Evolutionary conservation across 2,113 vertebrate species (phyloP).

Genomic region (Eupsittula cactorum): DNA sequence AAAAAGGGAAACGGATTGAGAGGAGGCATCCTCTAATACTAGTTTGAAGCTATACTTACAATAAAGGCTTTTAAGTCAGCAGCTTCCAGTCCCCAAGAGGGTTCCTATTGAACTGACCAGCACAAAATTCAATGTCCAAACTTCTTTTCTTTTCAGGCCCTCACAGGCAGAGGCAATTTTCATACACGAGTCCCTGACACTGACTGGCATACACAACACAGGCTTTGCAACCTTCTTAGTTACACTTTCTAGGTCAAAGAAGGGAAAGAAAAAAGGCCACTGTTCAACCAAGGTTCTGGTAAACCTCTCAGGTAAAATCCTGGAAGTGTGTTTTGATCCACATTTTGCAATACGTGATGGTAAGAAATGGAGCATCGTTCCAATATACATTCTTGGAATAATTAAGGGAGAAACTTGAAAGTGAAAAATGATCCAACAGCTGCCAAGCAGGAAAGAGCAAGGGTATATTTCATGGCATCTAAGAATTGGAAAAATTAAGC

Average conservation of each 20-base stretch:
- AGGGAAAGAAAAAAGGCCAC: not conserved
- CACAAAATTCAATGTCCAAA: conserved; percentile 41
- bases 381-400: not conserved
- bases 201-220: conserved; percentile 12
- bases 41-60: conserved; percentile 55
- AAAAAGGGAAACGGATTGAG: not conserved
- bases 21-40: conserved; percentile 20
- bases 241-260: not conserved
- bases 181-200: not conserved
- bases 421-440: not conserved
- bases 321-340: not conserved
- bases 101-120: conserved; percentile 52
- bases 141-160: conserved; percentile 43
- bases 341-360: not conserved
- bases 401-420: not conserved
- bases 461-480: not conserved
- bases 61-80: conserved; percentile 49
- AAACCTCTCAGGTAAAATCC: not conserved
- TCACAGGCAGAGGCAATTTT: conserved; percentile 45
- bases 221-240: not conserved
- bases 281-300: not conserved
- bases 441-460: not conserved
- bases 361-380: not conserved
- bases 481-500: not conserved
- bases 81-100: not conserved